Percentiles rank a stretch among this genome's conserved stretches.
These are phyloP conservation scores for Metopia argyrocephala DNA, from an alignment of 2,888 invertebrate genomes.

Conservation along the genomic window DNA sequence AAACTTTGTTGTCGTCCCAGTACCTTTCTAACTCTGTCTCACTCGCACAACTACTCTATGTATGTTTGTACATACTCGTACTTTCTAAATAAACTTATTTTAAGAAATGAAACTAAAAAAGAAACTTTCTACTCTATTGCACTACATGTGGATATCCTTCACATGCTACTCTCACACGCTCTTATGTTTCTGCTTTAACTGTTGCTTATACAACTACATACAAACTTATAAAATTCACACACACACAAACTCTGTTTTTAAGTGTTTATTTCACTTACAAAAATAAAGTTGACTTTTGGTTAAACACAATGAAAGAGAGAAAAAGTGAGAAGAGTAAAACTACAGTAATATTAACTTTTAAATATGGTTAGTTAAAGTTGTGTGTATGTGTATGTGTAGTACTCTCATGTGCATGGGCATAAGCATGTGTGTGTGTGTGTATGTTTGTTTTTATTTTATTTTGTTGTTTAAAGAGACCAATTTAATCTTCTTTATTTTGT, in stretches of 20 bases:
- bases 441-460: neutral
- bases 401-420: neutral
- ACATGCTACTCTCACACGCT: no score
- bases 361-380: constrained; percentile 37
- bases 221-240: neutral
- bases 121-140: neutral
- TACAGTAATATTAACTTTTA: constrained; percentile 40
- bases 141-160: no score
- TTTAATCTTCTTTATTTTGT: constrained; percentile 58
- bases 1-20: no score
- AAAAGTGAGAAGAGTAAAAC: neutral
- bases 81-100: neutral
- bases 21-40: no score
- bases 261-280: constrained; percentile 56
- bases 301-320: constrained; percentile 37
- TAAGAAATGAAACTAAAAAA: constrained; percentile 11
- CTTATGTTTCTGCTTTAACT: no score
- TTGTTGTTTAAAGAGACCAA: constrained; percentile 43
- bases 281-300: constrained; percentile 58
- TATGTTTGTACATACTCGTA: neutral
- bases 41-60: no score
- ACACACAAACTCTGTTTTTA: constrained; percentile 9
- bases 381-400: neutral
- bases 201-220: neutral
- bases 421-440: neutral